phyloP scores from a whole-genome alignment of 2,113 vertebrate genomes.

The Melanerpes formicivorus region DNA sequence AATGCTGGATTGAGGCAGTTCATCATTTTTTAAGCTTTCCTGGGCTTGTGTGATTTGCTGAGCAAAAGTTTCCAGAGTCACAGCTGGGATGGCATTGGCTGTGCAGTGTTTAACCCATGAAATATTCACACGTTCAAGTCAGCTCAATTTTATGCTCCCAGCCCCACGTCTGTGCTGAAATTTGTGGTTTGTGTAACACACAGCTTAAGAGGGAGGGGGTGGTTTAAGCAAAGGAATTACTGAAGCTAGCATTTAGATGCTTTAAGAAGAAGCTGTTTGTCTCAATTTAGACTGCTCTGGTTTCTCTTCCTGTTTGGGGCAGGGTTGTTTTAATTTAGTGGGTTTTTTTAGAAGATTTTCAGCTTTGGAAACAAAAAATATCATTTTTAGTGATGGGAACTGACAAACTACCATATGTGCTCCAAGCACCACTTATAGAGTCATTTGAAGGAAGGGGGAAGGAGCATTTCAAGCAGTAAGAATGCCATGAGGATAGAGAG shows the following conservation, averaged over 20 bases:
- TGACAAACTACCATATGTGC: not conserved
- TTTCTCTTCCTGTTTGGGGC: not conserved
- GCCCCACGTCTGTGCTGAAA: not conserved
- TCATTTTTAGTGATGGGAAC: not conserved
- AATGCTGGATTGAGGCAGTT: not conserved
- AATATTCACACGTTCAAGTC: conserved; percentile 37
- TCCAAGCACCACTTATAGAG: not conserved
- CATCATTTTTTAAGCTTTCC: not conserved
- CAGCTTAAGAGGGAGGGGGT: not conserved
- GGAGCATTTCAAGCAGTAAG: not conserved
- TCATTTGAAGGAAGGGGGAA: not conserved
- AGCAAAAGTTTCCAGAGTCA: not conserved
- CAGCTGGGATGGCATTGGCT: not conserved
- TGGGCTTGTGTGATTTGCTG: conserved; percentile 6
- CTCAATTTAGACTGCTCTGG: not conserved
- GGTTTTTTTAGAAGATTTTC: not conserved
- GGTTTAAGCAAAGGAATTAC: not conserved
- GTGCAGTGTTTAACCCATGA: conserved; percentile 25
- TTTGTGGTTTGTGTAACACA: not conserved
- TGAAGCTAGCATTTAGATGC: not conserved
- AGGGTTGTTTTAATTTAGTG: not conserved
- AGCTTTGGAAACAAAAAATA: not conserved
- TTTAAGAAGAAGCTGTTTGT: not conserved
- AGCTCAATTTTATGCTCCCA: not conserved
- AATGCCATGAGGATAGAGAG: not conserved